These are phyloP conservation scores for Ophion ellenae DNA, from an alignment of 2,888 invertebrate species.

Conservation along the genomic window DNA sequence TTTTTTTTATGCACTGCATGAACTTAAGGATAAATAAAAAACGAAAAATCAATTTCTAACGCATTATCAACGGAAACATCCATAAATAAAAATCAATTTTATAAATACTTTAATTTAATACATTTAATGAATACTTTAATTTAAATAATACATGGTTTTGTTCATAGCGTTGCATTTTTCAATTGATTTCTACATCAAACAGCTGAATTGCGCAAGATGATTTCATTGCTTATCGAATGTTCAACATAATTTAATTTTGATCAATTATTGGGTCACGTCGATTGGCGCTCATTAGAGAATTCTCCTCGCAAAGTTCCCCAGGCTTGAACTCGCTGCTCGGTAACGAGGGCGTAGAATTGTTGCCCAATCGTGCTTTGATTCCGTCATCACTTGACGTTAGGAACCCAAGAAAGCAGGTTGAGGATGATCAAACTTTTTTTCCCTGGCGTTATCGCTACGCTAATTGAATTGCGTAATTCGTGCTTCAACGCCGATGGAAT, in stretches of 20 bases:
- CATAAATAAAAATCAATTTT: no score
- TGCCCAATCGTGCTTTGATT: slow-evolving; percentile 64
- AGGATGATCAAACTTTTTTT: slow-evolving; percentile 4
- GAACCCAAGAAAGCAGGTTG: slow-evolving; percentile 7
- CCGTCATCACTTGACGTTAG: slow-evolving; percentile 31
- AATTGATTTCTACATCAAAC: background rate
- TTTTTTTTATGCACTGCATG: no score
- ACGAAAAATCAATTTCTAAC: no score
- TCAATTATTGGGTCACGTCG: slow-evolving; percentile 26
- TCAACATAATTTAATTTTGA: background rate
- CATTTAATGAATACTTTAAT: no score
- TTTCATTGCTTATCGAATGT: background rate
- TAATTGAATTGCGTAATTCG: slow-evolving; percentile 79
- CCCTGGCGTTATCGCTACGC: slow-evolving; percentile 58
- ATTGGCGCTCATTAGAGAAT: slow-evolving; percentile 48
- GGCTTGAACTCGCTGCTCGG: slow-evolving; percentile 40
- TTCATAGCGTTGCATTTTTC: background rate
- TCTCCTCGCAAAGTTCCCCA: background rate
- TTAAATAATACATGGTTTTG: no score
- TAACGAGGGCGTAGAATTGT: slow-evolving; percentile 57
- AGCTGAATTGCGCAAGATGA: background rate
- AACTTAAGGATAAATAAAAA: no score
- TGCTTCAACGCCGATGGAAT: slow-evolving; percentile 55
- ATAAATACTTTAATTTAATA: no score
- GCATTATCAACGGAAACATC: no score